phyloP scores from a whole-genome alignment of 2,797 vertebrate genomes.

The Pseudotriccus pelzelni region DNA sequence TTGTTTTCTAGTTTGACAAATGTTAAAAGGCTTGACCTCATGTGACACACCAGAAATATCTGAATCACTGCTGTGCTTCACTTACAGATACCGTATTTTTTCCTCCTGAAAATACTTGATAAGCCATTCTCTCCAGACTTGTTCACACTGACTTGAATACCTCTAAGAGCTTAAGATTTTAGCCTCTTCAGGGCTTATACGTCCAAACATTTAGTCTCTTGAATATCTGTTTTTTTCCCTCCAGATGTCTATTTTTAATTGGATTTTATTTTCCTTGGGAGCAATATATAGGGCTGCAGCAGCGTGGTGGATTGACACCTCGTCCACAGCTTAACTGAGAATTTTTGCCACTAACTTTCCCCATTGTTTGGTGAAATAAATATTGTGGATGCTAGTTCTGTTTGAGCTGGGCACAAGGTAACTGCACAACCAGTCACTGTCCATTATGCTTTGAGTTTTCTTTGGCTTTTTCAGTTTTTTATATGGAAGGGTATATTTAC shows the following conservation, averaged over 20 bases:
- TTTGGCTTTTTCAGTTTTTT: background rate
- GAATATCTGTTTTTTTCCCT: background rate
- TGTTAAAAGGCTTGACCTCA: background rate
- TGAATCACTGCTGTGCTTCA: background rate
- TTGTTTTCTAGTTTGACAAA: slow-evolving; percentile 7
- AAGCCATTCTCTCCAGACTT: background rate
- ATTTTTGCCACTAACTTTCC: background rate
- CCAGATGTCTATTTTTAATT: background rate
- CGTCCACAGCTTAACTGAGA: background rate
- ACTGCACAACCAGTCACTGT: background rate
- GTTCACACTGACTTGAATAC: background rate
- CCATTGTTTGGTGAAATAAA: background rate
- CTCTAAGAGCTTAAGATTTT: background rate
- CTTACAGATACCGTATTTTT: background rate
- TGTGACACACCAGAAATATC: background rate
- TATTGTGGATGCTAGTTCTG: background rate
- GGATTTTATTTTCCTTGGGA: background rate
- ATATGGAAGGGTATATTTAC: background rate
- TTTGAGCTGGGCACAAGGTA: background rate
- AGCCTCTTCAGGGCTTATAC: background rate
- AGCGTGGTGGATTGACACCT: background rate
- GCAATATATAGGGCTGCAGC: background rate
- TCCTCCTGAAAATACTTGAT: background rate
- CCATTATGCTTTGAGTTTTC: background rate
- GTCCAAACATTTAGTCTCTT: background rate